Percentiles rank a stretch among this genome's conserved stretches.
Conservation (phyloP, 2,113 vertebrate genomes). For the Fukomys damarensis region DNA sequence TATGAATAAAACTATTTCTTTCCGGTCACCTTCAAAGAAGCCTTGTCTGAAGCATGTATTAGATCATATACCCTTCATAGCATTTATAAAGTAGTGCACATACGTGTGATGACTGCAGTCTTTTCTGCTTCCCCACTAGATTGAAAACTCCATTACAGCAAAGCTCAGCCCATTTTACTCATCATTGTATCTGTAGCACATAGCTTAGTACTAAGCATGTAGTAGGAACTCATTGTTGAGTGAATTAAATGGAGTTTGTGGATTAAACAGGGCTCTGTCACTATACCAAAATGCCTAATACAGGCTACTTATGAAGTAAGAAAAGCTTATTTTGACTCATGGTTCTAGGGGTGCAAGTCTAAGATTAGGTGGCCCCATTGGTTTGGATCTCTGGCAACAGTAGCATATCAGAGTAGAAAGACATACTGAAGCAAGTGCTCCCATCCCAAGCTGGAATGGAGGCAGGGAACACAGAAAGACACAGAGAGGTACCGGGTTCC, state of each 20-base stretch:
- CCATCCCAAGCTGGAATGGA: not conserved
- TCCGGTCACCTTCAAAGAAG: not conserved
- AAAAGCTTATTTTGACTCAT: not conserved
- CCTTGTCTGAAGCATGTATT: not conserved
- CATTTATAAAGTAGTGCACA: not conserved
- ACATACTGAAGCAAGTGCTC: not conserved
- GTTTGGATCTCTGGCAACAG: not conserved
- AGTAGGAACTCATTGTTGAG: not conserved
- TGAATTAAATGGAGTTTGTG: not conserved
- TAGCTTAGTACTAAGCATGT: not conserved
- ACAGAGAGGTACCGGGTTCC: not conserved
- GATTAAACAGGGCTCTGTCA: not conserved
- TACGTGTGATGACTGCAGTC: not conserved
- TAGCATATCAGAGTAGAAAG: no score
- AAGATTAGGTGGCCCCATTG: not conserved
- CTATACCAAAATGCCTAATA: not conserved
- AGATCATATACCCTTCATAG: not conserved
- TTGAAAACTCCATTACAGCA: not conserved
- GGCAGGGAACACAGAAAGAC: not conserved
- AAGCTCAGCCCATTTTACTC: not conserved
- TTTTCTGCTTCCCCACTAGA: not conserved
- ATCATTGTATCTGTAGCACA: not conserved
- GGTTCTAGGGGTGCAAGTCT: not conserved
- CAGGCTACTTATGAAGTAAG: not conserved
- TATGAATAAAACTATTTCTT: slow-evolving; percentile 23